Evolutionary conservation across 1,140 invertebrate species (phyloP), one percentile per base, ranked within the genome.

Genomic region (Meloidogyne floridensis): DNA sequence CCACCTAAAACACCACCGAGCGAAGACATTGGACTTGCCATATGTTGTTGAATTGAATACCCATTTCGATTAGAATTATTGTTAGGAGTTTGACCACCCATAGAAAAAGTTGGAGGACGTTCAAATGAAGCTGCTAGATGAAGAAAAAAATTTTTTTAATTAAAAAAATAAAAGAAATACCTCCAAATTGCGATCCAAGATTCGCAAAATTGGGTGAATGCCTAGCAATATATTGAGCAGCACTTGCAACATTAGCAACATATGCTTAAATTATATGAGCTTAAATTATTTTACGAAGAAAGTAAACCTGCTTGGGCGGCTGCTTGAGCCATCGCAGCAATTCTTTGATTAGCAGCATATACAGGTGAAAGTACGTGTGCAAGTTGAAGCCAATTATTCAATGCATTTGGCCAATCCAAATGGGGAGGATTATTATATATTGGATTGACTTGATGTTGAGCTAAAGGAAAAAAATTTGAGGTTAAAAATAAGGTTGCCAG

Each of bases 11-110:
- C 77, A 20, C 77, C 77, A 53, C 77, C 77, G 2, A 79, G 51
- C 65, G 77, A 43, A 10, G 65, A n/a, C 77, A 79, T 79, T 51
- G 77, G 77, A 72, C 77, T 79, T n/a, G 53, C 72, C 20, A 79
- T 7, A n/a, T 69, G 65, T 53, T 32, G 54, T 18, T 51, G 53
- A 13, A 47, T n/a, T 32, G 32, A 47, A 65, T 42, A 13, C n/a
- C 18, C 3, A 71, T 71, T 78, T 15, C 72, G 77, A 18, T n/a
- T 43, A 43, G 77, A 3, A 65, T 8, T 77, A 47, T 69, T 56
- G 15, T 70, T 70, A 51, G 75, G 32, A 18, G 56, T 56, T n/a
- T 75, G 73, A 18, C 11, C n/a, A 1, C n/a, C 72, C 11, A 42
- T 51, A 53, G 53, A 18, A 71, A 42, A 79, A 71, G n/a, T 32